These are phyloP conservation scores for Ptychoptera albimana DNA, from an alignment of 2,888 invertebrate genomes.

Conservation along the genomic window DNA sequence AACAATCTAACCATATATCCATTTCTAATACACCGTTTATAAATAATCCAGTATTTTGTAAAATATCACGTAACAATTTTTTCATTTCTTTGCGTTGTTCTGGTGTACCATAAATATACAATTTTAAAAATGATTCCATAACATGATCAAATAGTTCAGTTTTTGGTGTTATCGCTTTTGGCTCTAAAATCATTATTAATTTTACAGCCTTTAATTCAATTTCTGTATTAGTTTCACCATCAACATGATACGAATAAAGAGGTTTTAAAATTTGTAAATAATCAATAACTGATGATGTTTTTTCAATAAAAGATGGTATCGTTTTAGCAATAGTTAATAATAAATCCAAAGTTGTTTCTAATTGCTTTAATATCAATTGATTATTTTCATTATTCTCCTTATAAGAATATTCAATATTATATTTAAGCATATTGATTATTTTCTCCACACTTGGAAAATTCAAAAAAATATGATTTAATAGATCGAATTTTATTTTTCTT, in stretches of 20 bases:
- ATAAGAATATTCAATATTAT: slow-evolving; percentile 32
- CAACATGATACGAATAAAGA: slow-evolving; percentile 12
- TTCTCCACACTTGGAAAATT: slow-evolving; percentile 25
- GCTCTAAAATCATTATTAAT: slow-evolving; percentile 28
- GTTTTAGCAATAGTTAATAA: slow-evolving; percentile 23
- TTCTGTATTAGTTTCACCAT: slow-evolving; percentile 3
- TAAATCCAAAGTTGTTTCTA: slow-evolving; percentile 25
- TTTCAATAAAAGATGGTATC: slow-evolving; percentile 25
- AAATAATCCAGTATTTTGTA: slow-evolving; percentile 47
- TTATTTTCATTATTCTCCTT: slow-evolving; percentile 28
- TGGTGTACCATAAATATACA: slow-evolving; percentile 28
- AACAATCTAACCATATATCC: slow-evolving; percentile 44
- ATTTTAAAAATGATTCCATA: slow-evolving; percentile 38
- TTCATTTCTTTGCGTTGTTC: slow-evolving; percentile 34
- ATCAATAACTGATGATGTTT: slow-evolving; percentile 24
- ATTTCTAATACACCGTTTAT: slow-evolving; percentile 43
- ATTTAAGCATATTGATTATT: slow-evolving; percentile 13
- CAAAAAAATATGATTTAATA: slow-evolving; percentile 26
- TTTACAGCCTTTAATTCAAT: slow-evolving; percentile 21
- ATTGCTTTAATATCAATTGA: slow-evolving; percentile 21
- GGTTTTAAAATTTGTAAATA: slow-evolving; percentile 26
- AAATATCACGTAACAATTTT: slow-evolving; percentile 37
- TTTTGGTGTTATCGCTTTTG: slow-evolving; percentile 35
- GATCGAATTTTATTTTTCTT: slow-evolving; percentile 26
- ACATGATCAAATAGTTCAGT: slow-evolving; percentile 38